Conservation (phyloP, 2,888 invertebrate genomes). For the Phasia obesa region DNA sequence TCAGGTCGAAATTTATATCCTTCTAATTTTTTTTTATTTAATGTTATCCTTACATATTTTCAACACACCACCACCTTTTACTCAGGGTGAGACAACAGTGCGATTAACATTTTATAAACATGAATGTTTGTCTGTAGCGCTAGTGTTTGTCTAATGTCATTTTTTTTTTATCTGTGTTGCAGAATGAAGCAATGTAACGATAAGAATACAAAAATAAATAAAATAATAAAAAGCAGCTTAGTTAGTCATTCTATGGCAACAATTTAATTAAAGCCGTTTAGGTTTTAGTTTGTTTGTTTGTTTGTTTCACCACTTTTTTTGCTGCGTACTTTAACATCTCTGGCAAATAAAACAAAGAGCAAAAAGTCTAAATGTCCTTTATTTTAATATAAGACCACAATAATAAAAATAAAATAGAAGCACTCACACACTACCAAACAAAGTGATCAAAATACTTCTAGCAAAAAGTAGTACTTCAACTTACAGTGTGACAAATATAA, state of each 20-base stretch:
- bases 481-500: too few species aligned
- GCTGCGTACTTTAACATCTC: conserved; percentile 3
- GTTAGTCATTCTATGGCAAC: conserved; percentile 60
- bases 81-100: conserved; percentile 3
- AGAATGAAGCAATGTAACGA: too few species aligned
- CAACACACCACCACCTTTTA: background rate
- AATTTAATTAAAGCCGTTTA: conserved; percentile 69
- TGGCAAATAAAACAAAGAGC: conserved; percentile 1
- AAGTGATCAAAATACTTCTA: background rate
- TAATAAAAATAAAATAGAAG: conserved; percentile 36
- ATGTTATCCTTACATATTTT: conserved; percentile 35
- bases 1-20: conserved; percentile 51
- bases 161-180: conserved; percentile 23
- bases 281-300: conserved; percentile 43
- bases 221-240: conserved; percentile 45
- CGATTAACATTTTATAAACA: background rate
- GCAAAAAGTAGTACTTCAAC: too few species aligned
- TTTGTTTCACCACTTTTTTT: conserved; percentile 10
- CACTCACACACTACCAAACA: background rate
- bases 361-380: conserved; percentile 47
- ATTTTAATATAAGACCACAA: conserved; percentile 60
- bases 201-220: conserved; percentile 13
- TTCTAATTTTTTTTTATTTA: conserved; percentile 28
- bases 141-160: conserved; percentile 29
- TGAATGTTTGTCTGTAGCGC: background rate